Percentiles rank a stretch among this genome's conserved stretches.
Evolutionary conservation across 2,888 invertebrate genomes (phyloP).

Genomic region (Sesia bembeciformis): DNA sequence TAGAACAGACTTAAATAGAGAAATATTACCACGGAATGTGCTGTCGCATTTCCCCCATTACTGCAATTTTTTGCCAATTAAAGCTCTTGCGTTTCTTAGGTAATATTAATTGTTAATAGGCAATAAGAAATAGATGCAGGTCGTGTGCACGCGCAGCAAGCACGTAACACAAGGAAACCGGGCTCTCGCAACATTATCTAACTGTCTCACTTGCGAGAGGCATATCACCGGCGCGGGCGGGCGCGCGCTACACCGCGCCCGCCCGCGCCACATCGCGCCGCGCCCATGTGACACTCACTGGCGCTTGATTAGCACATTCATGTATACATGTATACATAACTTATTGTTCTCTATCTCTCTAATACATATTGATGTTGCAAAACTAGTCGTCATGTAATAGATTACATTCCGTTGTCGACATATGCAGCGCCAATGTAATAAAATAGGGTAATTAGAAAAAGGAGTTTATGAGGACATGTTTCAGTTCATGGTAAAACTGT

Average conservation of each 20-base stretch:
- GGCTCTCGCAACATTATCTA: conserved; percentile 20
- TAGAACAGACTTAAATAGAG: too few species aligned
- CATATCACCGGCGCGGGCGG: not conserved
- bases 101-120: conserved; percentile 29
- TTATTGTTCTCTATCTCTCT: conserved; percentile 17
- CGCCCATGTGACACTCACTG: not conserved
- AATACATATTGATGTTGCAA: conserved; percentile 8
- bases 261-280: too few species aligned
- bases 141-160: conserved; percentile 21
- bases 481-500: too few species aligned
- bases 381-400: too few species aligned
- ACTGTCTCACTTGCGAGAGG: not conserved
- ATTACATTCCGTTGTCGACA: too few species aligned
- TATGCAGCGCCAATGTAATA: too few species aligned
- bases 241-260: too few species aligned
- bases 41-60: too few species aligned
- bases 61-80: conserved; percentile 16
- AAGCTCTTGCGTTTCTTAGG: conserved; percentile 18
- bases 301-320: conserved; percentile 24
- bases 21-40: too few species aligned
- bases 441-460: too few species aligned
- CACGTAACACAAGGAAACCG: conserved; percentile 55
- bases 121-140: conserved; percentile 22
- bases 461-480: too few species aligned
- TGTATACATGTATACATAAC: conserved; percentile 14